Base-by-base conservation (phyloP, 2,888 invertebrate species). In the Keiferia lycopersicella region DNA sequence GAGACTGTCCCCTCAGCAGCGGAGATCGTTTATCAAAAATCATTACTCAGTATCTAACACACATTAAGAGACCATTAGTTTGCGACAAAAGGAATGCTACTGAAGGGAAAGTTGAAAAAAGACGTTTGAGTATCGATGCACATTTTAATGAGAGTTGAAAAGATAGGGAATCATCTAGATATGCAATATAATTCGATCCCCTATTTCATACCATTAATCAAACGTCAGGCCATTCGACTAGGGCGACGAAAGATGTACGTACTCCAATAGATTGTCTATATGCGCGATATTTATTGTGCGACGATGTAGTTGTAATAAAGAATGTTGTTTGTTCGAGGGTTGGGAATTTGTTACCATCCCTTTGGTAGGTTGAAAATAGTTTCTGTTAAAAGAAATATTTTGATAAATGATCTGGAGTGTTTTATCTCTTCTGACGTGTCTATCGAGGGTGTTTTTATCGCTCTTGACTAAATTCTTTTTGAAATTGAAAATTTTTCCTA, bases 211-310 rank as follows among this genome's bases (percentile, higher is more conserved):
- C 77, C 88, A 91, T 91, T 89, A 89, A 91, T 91, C 91, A 91
- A 89, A 86, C 70, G 81, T 78, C 80, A 82, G 77, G 81, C 86
- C 84, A 88, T 87, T 86, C 84, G 85, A 84, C 86, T 86, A 80
- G 90, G 89, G 91, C 85, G 89, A 81, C 73, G 87, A 88, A 82
- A 83, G 82, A 82, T 82, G 79, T 80, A 82, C 56, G 26, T 81
- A 80, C 80, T 63, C 50, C 86, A 80, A 85, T 84, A 81, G 82
- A 81, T 84, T 83, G 81, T 86, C 83, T 86, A 82, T 82, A 68
- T 76, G 78, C 79, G 80, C 81, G 78, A 77, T 78, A 77, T 83
- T 84, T 81, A 84, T 83, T 79, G 78, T 79, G 6, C 22, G 73
- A 75, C 73, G 78, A 73, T 76, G 72, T 70, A 71, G 66, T 71